A percentile compares a stretch with the other conserved stretches of the same genome.
Evolutionary conservation across 2,113 vertebrate species (phyloP).

Genomic region (Xiphophorus couchianus): DNA sequence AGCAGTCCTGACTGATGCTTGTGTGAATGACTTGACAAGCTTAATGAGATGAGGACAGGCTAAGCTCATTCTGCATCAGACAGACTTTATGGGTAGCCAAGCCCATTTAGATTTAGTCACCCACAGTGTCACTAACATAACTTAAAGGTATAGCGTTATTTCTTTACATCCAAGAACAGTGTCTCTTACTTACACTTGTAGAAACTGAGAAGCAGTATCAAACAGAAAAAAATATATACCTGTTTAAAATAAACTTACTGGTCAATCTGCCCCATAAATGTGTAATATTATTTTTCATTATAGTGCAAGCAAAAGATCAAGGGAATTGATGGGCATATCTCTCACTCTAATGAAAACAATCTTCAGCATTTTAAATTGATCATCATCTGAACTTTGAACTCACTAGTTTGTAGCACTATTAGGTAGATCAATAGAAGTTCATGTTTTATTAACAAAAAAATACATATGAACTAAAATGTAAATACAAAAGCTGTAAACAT

Average conservation of each 20-base stretch:
- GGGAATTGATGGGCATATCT: too few relatives aligned
- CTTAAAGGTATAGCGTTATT: constrained; percentile 33
- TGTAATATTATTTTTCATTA: too few relatives aligned
- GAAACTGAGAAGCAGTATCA: neutral
- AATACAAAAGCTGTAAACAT: neutral
- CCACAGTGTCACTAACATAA: constrained; percentile 49
- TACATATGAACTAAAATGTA: neutral
- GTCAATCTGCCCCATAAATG: neutral
- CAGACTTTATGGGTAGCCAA: constrained; percentile 47
- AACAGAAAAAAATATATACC: neutral
- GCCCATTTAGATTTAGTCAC: constrained; percentile 46
- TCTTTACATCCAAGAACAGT: constrained; percentile 8
- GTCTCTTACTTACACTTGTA: neutral
- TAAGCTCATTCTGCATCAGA: constrained; percentile 69
- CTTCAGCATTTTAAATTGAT: too few relatives aligned
- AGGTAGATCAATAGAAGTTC: too few relatives aligned
- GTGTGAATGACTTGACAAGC: constrained; percentile 59
- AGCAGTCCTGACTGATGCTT: constrained; percentile 50
- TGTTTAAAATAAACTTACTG: neutral
- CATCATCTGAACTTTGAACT: too few relatives aligned
- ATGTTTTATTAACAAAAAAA: neutral
- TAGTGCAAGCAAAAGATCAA: too few relatives aligned
- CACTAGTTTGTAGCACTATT: too few relatives aligned
- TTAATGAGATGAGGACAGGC: constrained; percentile 71
- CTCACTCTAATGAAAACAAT: too few relatives aligned